Base-by-base conservation (phyloP, 2,797 vertebrate genomes). In the Sebastes melanostomus region DNA sequence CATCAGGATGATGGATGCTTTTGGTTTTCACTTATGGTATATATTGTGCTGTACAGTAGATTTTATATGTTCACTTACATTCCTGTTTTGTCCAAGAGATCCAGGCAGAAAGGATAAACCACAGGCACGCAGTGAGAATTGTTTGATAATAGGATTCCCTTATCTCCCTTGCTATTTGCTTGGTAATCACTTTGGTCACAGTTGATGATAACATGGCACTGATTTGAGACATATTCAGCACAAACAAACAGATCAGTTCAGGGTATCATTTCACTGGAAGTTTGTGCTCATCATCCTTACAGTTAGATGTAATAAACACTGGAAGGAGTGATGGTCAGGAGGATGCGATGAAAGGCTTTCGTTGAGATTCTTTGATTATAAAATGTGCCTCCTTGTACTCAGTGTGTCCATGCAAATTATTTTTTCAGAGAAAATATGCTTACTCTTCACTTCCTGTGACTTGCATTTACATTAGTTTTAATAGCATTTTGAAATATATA, bases 131-230 rank as follows among this genome's bases (percentile, higher is more conserved):
- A 68, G 66, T 75, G 63, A 24, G 18, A 76, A 50, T 24, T 66
- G 52, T 60, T 66, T 16, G n/a, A 55, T 80, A 60, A 80, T 36
- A 70, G 55, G 42, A 77, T 86, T 84, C 10, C 29, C 36, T 29
- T 52, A n/a, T 8, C 8, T 78, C 68, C 50, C 4, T 6, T 72
- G 14, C 4, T 52, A 77, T 80, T 77, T 75, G 60, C 54, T 71
- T 74, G 32, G 24, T 83, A 78, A 87, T 85, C 66, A 30, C 59
- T 77, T 90, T 29, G 52, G 77, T 80, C 75, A 76, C 66, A 77
- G 80, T 66, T 65, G 70, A 72, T 85, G 67, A 80, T 71, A 73
- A 70, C 50, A 65, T 60, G 42, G 46, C 71, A 69, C 36, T 67
- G 75, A 80, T 86, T 42, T 46, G 61, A 62, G 38, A 46, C 58